These are phyloP conservation scores for Genyomyrus donnyi DNA, from an alignment of 2,113 vertebrate genomes.

Conservation along the genomic window DNA sequence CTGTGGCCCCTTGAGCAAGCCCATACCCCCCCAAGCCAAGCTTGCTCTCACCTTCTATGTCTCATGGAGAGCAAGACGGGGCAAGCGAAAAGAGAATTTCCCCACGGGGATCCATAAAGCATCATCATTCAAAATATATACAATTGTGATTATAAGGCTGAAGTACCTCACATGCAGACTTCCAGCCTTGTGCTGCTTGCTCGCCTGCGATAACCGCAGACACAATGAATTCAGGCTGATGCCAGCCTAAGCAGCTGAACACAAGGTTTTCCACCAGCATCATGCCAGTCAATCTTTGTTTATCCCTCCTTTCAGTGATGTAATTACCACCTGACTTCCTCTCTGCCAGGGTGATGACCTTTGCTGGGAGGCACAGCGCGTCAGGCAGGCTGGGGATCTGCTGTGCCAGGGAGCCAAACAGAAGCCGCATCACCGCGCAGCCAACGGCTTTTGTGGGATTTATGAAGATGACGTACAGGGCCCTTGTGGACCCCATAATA, in stretches of 20 bases:
- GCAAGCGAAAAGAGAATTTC: background rate
- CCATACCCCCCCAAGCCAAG: background rate
- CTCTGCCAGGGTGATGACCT: conserved; percentile 84
- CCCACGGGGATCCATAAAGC: background rate
- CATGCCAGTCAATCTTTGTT: background rate
- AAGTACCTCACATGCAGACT: background rate
- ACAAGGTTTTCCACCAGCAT: background rate
- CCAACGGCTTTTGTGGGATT: conserved; percentile 62
- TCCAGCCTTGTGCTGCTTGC: background rate
- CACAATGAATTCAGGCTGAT: background rate
- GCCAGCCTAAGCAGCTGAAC: background rate
- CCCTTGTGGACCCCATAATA: conserved; percentile 92
- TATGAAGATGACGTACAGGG: conserved; percentile 90
- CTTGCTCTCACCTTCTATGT: background rate
- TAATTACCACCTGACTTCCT: conserved; percentile 89
- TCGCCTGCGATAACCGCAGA: background rate
- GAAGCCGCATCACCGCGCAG: background rate
- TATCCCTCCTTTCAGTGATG: conserved; percentile 69
- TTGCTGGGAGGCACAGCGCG: conserved; percentile 32
- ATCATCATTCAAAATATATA: background rate
- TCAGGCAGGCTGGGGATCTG: conserved; percentile 35
- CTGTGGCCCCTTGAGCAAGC: no score
- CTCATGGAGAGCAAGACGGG: background rate
- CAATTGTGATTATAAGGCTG: background rate
- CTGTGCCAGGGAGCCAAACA: background rate